These are phyloP conservation scores for Zonitis immaculata DNA, from an alignment of 2,888 invertebrate species.

Conservation along the genomic window DNA sequence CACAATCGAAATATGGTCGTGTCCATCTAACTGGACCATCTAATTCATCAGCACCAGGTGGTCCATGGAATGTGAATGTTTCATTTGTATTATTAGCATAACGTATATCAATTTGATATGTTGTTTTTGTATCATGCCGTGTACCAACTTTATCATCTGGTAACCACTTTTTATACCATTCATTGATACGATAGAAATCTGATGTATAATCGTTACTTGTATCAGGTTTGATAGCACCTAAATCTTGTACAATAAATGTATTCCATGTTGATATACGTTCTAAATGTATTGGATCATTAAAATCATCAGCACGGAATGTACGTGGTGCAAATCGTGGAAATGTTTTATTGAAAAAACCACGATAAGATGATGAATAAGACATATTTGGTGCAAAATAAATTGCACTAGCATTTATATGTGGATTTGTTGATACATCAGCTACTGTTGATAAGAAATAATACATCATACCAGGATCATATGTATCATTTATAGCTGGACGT, in stretches of 20 bases:
- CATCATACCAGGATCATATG: conserved; percentile 97
- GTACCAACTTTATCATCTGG: conserved; percentile 75
- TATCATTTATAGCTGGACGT: conserved; percentile 83
- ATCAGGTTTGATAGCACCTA: conserved; percentile 72
- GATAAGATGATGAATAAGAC: conserved; percentile 90
- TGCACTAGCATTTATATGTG: conserved; percentile 86
- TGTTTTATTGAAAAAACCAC: conserved; percentile 95
- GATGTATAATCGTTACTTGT: conserved; percentile 87
- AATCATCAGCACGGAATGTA: conserved; percentile 86
- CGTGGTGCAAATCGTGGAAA: conserved; percentile 88
- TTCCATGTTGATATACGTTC: conserved; percentile 93
- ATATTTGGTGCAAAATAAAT: conserved; percentile 92
- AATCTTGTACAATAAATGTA: conserved; percentile 81
- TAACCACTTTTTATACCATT: conserved; percentile 90
- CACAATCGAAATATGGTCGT: conserved; percentile 94
- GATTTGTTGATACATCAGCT: conserved; percentile 91
- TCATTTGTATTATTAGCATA: conserved; percentile 94
- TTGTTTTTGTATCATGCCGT: conserved; percentile 86
- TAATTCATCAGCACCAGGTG: conserved; percentile 83
- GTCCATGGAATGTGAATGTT: conserved; percentile 94
- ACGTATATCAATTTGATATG: conserved; percentile 83
- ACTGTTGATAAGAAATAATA: conserved; percentile 93
- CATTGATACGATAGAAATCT: conserved; percentile 85
- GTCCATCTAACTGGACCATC: conserved; percentile 94
- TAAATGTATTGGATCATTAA: conserved; percentile 92